Conservation (phyloP, 2,797 vertebrate species). For the Saxicola maurus region DNA sequence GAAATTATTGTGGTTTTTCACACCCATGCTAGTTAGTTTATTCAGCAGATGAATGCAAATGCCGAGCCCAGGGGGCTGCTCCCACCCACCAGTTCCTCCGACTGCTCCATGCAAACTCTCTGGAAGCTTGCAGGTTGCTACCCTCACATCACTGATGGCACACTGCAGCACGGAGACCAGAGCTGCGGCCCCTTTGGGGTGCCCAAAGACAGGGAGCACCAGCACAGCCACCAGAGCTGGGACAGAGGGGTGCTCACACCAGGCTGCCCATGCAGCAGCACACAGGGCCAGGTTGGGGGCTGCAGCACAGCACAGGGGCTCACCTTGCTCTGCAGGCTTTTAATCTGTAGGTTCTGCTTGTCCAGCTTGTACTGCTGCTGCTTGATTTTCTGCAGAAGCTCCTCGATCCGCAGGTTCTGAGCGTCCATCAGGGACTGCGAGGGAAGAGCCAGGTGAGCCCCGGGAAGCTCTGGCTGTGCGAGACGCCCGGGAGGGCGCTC, state of each 20-base stretch:
- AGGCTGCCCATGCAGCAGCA: accelerated
- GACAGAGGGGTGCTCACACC: accelerated
- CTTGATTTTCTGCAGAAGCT: conserved; percentile 85
- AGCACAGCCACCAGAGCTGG: accelerated
- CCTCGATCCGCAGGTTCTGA: conserved; percentile 86
- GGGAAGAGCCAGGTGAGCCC: background rate
- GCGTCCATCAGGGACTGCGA: conserved; percentile 81
- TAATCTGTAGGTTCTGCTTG: conserved; percentile 89
- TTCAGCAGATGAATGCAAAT: background rate
- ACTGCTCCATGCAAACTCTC: background rate
- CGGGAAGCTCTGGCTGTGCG: background rate
- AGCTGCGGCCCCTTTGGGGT: accelerated
- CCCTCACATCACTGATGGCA: background rate
- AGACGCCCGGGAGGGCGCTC: background rate
- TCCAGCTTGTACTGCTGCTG: conserved; percentile 92
- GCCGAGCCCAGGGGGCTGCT: background rate
- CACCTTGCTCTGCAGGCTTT: conserved; percentile 89
- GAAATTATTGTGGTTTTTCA: background rate
- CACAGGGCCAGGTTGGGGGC: accelerated
- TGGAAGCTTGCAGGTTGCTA: background rate
- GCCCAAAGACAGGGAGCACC: background rate
- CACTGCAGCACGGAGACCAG: background rate
- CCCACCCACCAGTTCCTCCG: background rate
- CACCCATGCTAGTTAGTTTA: background rate
- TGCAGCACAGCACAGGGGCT: accelerated